These are phyloP conservation scores for Crotalus helleri DNA, from an alignment of 2,113 vertebrate species.

Conservation along the genomic window DNA sequence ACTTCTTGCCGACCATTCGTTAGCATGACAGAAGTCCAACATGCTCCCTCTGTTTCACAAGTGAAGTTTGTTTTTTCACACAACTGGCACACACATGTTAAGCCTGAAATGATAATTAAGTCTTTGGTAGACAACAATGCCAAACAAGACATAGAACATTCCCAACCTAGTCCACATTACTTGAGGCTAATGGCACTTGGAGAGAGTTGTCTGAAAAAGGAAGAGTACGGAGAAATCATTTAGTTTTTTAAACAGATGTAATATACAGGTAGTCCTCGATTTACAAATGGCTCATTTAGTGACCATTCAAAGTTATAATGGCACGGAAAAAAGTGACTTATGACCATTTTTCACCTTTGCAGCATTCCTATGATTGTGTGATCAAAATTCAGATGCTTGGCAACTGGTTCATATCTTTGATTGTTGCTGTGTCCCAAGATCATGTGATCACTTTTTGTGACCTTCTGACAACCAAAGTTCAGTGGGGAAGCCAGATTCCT, in stretches of 20 bases:
- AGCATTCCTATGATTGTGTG: background rate
- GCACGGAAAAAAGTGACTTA: background rate
- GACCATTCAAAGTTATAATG: background rate
- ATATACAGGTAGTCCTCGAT: background rate
- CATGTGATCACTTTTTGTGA: background rate
- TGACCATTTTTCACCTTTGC: background rate
- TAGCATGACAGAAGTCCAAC: slow-evolving; percentile 94
- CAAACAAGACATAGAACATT: accelerated
- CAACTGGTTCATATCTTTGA: background rate
- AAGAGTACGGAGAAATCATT: background rate
- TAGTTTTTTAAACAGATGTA: background rate
- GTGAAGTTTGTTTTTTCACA: slow-evolving; percentile 86
- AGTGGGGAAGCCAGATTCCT: background rate
- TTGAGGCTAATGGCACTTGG: accelerated
- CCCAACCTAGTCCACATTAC: accelerated
- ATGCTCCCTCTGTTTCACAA: slow-evolving; percentile 90
- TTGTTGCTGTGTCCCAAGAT: background rate
- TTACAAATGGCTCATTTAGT: background rate
- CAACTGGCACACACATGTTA: slow-evolving; percentile 90
- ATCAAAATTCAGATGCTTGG: background rate
- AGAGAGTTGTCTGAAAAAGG: accelerated
- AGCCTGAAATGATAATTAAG: slow-evolving; percentile 68
- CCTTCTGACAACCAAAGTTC: background rate
- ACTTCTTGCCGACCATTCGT: slow-evolving; percentile 86
- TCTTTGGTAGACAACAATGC: accelerated